A percentile compares a stretch with the other conserved stretches of the same genome.
Evolutionary conservation across 1,140 invertebrate species (phyloP).

Genomic region (Scaptodrosophila lebanonensis): DNA sequence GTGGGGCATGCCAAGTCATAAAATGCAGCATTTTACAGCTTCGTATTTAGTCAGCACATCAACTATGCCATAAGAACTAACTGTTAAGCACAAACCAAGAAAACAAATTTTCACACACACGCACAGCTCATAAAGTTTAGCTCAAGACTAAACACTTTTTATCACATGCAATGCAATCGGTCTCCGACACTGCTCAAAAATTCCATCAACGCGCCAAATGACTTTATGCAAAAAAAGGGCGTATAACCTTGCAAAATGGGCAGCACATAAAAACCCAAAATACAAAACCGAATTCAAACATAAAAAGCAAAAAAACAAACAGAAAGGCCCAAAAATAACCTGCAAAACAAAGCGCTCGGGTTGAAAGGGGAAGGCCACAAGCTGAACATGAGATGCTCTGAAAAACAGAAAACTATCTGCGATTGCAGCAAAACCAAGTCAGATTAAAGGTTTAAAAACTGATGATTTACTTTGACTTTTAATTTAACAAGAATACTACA

Average conservation of each 20-base stretch:
- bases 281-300: constrained; percentile 24
- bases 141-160: constrained; percentile 35
- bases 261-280: constrained; percentile 22
- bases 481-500: too few relatives aligned
- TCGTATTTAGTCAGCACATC: neutral
- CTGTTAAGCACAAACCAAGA: constrained; percentile 31
- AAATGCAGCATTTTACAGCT: neutral
- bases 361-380: constrained; percentile 37
- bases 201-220: constrained; percentile 57
- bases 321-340: too few relatives aligned
- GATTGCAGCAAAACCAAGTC: too few relatives aligned
- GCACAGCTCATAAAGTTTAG: constrained; percentile 55
- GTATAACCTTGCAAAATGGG: constrained; percentile 17
- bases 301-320: too few relatives aligned
- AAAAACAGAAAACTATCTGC: too few relatives aligned
- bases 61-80: neutral
- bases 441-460: too few relatives aligned
- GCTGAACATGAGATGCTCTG: constrained; percentile 25
- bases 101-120: constrained; percentile 13
- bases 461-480: too few relatives aligned
- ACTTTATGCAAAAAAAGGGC: constrained; percentile 44
- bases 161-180: constrained; percentile 12
- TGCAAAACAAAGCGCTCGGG: too few relatives aligned
- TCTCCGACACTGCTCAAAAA: constrained; percentile 36
- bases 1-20: too few relatives aligned